Evolutionary conservation across 2,113 vertebrate genomes (phyloP).

Genomic region (Semnornis frantzii): DNA sequence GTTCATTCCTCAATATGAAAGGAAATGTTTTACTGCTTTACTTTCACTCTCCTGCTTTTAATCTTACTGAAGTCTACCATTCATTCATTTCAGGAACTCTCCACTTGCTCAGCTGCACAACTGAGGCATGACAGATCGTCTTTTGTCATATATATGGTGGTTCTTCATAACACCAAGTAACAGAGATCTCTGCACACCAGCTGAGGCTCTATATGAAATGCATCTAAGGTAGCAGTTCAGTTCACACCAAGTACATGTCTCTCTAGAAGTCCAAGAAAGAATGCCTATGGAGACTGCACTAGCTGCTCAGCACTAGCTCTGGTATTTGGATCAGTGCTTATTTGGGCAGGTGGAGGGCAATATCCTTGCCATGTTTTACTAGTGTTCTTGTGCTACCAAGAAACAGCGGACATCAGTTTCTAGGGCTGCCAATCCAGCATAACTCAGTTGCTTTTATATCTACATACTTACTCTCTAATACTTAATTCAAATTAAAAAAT

Average conservation of each 20-base stretch:
- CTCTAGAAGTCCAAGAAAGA: neutral
- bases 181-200: neutral
- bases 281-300: neutral
- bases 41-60: neutral
- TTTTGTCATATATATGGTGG: neutral
- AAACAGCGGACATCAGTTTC: neutral
- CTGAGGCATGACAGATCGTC: neutral
- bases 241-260: neutral
- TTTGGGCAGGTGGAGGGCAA: neutral
- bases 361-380: neutral
- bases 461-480: neutral
- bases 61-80: neutral
- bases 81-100: neutral
- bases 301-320: neutral
- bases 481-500: neutral
- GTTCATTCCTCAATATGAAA: neutral
- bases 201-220: neutral
- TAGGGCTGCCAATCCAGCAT: neutral
- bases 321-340: neutral
- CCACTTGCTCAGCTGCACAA: neutral
- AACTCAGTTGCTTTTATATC: neutral
- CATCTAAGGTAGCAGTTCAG: neutral
- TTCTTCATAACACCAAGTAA: neutral
- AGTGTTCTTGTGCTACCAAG: neutral
- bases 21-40: neutral